Conservation (phyloP, 1,140 invertebrate species). For the Drosophila sechellia region DNA sequence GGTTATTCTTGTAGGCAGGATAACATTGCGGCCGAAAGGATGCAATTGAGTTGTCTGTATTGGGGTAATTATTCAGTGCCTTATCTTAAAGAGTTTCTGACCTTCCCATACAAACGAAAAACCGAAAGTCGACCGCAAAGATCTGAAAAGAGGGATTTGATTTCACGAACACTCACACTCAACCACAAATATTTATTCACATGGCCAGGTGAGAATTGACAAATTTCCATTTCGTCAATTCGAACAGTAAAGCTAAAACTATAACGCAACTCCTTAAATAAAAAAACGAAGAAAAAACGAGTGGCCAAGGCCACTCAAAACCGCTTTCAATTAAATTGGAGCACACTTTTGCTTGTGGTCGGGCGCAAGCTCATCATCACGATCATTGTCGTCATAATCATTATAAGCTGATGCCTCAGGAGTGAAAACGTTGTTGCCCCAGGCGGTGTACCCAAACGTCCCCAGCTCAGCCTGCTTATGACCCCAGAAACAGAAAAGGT, state of each 20-base stretch:
- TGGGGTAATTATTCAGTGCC: conserved; percentile 13
- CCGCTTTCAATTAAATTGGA: conserved; percentile 82
- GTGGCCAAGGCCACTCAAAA: conserved; percentile 69
- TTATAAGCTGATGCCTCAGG: conserved; percentile 48
- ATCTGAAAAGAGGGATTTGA: conserved; percentile 7
- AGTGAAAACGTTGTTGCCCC: conserved; percentile 76
- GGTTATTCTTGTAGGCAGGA: conserved; percentile 79
- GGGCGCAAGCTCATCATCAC: conserved; percentile 33
- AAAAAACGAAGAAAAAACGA: conserved; percentile 10
- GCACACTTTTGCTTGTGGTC: conserved; percentile 82
- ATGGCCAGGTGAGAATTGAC: conserved; percentile 76
- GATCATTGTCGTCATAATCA: conserved; percentile 24
- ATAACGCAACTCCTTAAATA: conserved; percentile 27
- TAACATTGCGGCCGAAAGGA: conserved; percentile 16
- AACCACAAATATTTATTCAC: conserved; percentile 56
- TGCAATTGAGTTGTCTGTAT: conserved; percentile 63
- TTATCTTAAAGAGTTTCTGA: conserved; percentile 77
- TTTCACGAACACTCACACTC: conserved; percentile 3
- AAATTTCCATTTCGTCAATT: conserved; percentile 81
- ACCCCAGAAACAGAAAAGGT: not conserved
- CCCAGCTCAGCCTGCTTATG: conserved; percentile 40
- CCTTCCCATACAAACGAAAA: conserved; percentile 47
- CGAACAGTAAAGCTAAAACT: conserved; percentile 61
- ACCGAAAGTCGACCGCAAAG: conserved; percentile 70
- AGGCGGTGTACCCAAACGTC: conserved; percentile 34